These are phyloP conservation scores for Lytechinus variegatus DNA, from an alignment of 35 echinoderm and acorn worm species.

Conservation along the genomic window DNA sequence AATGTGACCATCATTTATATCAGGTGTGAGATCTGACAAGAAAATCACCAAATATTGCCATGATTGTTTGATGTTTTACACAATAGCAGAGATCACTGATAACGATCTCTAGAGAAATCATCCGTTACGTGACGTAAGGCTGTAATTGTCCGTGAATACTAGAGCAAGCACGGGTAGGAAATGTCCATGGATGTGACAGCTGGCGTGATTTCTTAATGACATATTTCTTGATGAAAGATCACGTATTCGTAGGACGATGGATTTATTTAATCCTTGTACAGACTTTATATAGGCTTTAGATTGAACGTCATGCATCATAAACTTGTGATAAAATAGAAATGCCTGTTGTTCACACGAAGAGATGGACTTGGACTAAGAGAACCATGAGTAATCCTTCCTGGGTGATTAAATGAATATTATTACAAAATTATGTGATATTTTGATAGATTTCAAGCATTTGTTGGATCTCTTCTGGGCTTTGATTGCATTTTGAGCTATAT, in stretches of 20 bases:
- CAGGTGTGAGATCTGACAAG: not conserved
- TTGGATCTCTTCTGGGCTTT: no score
- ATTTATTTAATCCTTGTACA: not conserved
- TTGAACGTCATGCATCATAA: not conserved
- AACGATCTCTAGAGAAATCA: slow-evolving; percentile 1
- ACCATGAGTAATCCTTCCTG: no score
- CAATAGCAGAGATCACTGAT: not conserved
- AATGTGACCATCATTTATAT: not conserved
- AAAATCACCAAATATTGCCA: not conserved
- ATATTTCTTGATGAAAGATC: not conserved
- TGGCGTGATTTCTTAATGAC: not conserved
- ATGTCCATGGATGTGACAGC: not conserved
- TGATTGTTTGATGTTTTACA: not conserved
- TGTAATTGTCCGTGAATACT: not conserved
- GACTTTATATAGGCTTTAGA: no score
- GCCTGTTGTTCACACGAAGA: not conserved
- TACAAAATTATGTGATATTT: no score
- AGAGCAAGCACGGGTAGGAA: not conserved
- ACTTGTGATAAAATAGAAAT: not conserved
- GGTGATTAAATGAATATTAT: no score
- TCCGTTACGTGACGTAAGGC: not conserved
- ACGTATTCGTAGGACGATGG: not conserved
- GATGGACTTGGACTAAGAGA: no score
- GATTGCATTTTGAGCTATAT: no score
- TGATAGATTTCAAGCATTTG: no score